These are phyloP conservation scores for Marronus borbonicus DNA, from an alignment of 2,888 invertebrate genomes.

Conservation along the genomic window DNA sequence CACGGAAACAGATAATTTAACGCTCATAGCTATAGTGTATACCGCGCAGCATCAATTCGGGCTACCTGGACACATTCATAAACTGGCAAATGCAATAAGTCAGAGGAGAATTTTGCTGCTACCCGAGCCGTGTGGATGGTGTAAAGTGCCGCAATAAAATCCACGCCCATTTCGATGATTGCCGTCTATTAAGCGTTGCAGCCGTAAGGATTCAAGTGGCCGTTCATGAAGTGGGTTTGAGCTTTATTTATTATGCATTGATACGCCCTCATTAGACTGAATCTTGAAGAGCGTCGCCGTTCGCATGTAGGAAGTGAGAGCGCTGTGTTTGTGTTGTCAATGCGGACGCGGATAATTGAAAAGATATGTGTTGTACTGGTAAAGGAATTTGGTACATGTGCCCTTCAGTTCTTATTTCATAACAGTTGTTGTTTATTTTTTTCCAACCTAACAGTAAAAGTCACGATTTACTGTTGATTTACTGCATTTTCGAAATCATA, in stretches of 20 bases:
- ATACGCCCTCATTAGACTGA: constrained; percentile 47
- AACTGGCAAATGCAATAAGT: constrained; percentile 24
- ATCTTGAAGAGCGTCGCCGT: constrained; percentile 40
- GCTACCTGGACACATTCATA: constrained; percentile 20
- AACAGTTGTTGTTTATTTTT: no score
- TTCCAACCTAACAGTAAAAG: no score
- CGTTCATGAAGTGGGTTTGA: constrained; percentile 44
- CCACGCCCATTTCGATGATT: constrained; percentile 47
- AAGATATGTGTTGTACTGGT: background rate
- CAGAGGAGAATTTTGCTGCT: constrained; percentile 34
- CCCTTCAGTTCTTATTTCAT: no score
- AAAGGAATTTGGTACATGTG: no score
- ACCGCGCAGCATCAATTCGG: constrained; percentile 14
- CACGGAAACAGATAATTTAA: no score
- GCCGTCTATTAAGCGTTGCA: constrained; percentile 43
- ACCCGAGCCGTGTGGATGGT: constrained; percentile 26
- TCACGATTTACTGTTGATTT: no score
- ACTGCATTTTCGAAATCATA: no score
- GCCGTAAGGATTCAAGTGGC: constrained; percentile 40
- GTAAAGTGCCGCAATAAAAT: constrained; percentile 45
- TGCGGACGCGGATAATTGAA: constrained; percentile 15
- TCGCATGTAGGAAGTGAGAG: constrained; percentile 43
- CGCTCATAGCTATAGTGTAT: background rate
- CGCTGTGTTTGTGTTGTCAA: constrained; percentile 4
- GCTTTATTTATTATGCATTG: constrained; percentile 43